Conservation (phyloP, 2,113 vertebrate genomes). For the Xiphorhynchus elegans region DNA sequence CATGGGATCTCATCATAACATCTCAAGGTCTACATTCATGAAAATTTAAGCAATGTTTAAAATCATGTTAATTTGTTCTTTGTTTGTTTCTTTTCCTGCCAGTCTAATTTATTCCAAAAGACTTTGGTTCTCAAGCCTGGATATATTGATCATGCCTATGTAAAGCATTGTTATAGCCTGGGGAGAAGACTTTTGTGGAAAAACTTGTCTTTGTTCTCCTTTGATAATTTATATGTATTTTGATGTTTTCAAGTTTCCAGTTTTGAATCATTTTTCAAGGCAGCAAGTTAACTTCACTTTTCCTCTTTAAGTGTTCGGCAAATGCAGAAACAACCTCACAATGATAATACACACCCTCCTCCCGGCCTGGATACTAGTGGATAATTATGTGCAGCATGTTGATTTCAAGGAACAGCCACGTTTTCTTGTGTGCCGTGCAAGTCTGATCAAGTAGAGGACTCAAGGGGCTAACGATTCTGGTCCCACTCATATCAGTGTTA, state of each 20-base stretch:
- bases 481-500: not conserved
- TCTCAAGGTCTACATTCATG: conserved; percentile 84
- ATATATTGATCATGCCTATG: conserved; percentile 75
- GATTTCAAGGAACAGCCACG: conserved; percentile 32
- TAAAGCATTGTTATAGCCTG: conserved; percentile 78
- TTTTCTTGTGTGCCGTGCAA: not conserved
- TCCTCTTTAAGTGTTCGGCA: conserved; percentile 52
- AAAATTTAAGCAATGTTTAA: conserved; percentile 86
- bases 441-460: not conserved
- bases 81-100: conserved; percentile 81
- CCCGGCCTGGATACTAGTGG: not conserved
- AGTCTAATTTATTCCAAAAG: conserved; percentile 83
- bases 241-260: conserved; percentile 73
- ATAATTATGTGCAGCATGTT: conserved; percentile 22
- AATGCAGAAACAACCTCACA: conserved; percentile 40
- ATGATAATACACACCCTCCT: not conserved
- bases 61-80: conserved; percentile 86
- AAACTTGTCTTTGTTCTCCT: conserved; percentile 81
- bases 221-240: conserved; percentile 79
- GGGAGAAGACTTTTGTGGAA: conserved; percentile 78
- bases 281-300: conserved; percentile 46
- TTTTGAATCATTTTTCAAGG: conserved; percentile 70
- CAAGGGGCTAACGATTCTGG: not conserved
- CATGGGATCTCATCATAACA: conserved; percentile 83
- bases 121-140: conserved; percentile 79